A percentile compares a stretch with the other conserved stretches of the same genome.
Evolutionary conservation across 35 echinoderm and acorn worm species (phyloP).

Genomic region (Diadema setosum): DNA sequence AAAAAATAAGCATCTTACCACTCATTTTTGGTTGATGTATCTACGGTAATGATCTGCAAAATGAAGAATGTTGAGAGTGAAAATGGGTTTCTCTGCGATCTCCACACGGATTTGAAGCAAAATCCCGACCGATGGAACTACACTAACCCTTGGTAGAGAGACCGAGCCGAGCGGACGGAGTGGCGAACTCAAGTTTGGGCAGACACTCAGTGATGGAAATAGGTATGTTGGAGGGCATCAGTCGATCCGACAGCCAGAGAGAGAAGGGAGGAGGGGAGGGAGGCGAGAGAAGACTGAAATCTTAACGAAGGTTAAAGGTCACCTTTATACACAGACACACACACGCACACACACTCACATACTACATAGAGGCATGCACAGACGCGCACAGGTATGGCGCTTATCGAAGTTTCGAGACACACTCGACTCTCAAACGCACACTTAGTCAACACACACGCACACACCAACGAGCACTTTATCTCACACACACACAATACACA

Average conservation of each 20-base stretch:
- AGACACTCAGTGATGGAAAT: neutral
- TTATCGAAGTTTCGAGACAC: no score
- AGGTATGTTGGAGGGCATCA: neutral
- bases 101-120: neutral
- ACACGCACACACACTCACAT: neutral
- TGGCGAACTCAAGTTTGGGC: neutral
- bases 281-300: neutral
- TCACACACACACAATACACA: no score
- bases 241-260: neutral
- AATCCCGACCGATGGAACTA: neutral
- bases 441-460: no score
- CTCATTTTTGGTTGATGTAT: conserved; percentile 2
- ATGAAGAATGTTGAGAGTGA: neutral
- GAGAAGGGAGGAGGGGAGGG: conserved; percentile 1
- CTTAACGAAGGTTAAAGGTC: conserved; percentile 1
- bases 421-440: no score
- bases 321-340: neutral
- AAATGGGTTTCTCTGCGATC: neutral
- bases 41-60: neutral
- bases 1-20: neutral
- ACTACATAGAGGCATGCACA: neutral
- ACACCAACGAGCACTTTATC: no score
- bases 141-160: neutral
- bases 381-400: no score
- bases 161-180: neutral